A percentile compares a stretch with the other conserved stretches of the same genome.
These are phyloP conservation scores for Halcyon smyrnensis DNA, from an alignment of 2,797 vertebrate species.

Conservation along the genomic window DNA sequence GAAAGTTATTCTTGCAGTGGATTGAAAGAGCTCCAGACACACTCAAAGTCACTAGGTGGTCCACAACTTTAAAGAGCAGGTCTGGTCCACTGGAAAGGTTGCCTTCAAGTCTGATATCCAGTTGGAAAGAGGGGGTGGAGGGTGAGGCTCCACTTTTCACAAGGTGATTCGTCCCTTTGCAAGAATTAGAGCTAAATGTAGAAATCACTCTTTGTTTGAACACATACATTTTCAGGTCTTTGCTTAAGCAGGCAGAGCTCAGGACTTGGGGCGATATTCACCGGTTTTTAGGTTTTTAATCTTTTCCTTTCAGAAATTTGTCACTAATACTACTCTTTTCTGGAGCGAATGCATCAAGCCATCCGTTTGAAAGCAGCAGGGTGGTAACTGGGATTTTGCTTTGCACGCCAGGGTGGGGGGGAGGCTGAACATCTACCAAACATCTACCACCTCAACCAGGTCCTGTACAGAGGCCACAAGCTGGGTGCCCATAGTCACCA, in stretches of 20 bases:
- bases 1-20: constrained; percentile 72
- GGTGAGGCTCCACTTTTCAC: constrained; percentile 74
- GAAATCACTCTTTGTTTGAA: constrained; percentile 69
- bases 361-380: background rate
- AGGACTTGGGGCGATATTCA: constrained; percentile 69
- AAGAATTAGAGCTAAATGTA: constrained; percentile 76
- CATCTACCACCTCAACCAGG: background rate
- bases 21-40: constrained; percentile 70
- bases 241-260: constrained; percentile 62
- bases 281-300: background rate
- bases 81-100: constrained; percentile 69
- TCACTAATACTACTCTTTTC: background rate
- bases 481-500: background rate
- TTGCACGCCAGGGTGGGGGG: background rate
- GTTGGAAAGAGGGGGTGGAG: constrained; percentile 70
- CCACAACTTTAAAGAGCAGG: constrained; percentile 73
- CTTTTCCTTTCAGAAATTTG: constrained; percentile 3
- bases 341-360: background rate
- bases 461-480: background rate
- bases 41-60: constrained; percentile 74
- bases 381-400: background rate
- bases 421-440: background rate
- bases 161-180: constrained; percentile 72
- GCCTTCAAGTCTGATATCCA: constrained; percentile 76
- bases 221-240: constrained; percentile 59